Evolutionary conservation across 2,113 vertebrate species (phyloP).

Genomic region (Calypte anna): DNA sequence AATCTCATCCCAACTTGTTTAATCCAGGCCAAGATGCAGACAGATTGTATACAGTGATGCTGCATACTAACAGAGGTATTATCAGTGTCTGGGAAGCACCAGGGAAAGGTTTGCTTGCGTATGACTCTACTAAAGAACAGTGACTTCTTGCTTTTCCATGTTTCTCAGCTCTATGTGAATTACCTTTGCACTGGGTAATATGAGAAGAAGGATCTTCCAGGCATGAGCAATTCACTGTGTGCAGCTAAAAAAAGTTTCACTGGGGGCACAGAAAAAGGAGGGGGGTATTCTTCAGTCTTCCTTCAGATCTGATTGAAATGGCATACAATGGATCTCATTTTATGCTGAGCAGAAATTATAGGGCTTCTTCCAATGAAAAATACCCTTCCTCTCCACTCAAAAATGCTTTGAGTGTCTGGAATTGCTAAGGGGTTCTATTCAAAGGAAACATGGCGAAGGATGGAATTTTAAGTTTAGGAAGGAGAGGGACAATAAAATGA

Average conservation of each 20-base stretch:
- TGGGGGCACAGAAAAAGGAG: neutral
- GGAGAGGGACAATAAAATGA: neutral
- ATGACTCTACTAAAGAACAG: neutral
- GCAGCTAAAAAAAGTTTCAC: neutral
- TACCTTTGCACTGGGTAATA: neutral
- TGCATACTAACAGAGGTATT: neutral
- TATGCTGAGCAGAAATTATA: neutral
- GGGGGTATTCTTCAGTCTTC: neutral
- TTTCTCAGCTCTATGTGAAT: too few relatives aligned
- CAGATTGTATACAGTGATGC: neutral
- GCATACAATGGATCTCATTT: neutral
- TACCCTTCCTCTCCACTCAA: neutral
- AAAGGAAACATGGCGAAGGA: neutral
- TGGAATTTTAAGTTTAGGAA: neutral
- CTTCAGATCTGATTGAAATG: neutral
- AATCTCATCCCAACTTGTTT: slow-evolving; percentile 12
- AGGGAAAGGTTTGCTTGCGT: neutral
- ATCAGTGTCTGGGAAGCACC: neutral
- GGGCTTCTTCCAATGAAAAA: neutral
- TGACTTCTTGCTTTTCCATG: neutral
- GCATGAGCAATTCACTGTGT: neutral
- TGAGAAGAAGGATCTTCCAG: neutral
- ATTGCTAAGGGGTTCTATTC: neutral
- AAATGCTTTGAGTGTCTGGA: neutral
- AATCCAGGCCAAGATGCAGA: slow-evolving; percentile 16